A percentile compares a stretch with the other conserved stretches of the same genome.
phyloP scores from a whole-genome alignment of 92 coral and sea anemone genomes.

The Actinostola sp. region DNA sequence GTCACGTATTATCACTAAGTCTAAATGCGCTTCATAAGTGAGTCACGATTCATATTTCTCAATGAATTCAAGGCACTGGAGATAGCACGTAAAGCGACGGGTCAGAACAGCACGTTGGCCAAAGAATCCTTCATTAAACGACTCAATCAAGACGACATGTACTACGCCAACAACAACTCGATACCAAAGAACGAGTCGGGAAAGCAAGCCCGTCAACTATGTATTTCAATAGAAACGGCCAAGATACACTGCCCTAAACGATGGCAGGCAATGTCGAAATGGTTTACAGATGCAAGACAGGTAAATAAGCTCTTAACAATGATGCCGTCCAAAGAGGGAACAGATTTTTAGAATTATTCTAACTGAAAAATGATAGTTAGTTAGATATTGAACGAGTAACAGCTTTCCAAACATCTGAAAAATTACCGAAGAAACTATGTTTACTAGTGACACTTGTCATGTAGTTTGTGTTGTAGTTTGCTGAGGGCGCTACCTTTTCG shows the following conservation, averaged over 20 bases:
- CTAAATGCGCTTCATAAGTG: too few species aligned
- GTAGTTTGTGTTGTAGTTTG: too few species aligned
- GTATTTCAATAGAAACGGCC: conserved; percentile 62
- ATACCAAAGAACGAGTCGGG: conserved; percentile 85
- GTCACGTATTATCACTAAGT: too few species aligned
- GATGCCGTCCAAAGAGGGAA: background rate
- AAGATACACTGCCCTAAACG: conserved; percentile 76
- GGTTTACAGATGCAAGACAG: conserved; percentile 83
- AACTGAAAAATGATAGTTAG: too few species aligned
- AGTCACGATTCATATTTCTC: too few species aligned
- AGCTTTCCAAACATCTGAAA: too few species aligned
- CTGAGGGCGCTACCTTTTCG: too few species aligned
- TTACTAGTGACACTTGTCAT: too few species aligned
- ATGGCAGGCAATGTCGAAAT: conserved; percentile 88
- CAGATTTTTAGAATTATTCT: too few species aligned
- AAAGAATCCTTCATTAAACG: conserved; percentile 46
- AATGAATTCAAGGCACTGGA: conserved; percentile 59
- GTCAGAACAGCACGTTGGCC: conserved; percentile 61
- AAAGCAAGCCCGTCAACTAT: conserved; percentile 62
- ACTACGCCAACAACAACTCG: conserved; percentile 56
- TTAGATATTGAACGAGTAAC: too few species aligned
- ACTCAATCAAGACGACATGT: conserved; percentile 73
- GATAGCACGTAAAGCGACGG: conserved; percentile 65
- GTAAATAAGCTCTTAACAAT: conserved; percentile 31
- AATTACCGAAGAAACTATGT: too few species aligned